Evolutionary conservation across 2,888 invertebrate species (phyloP), one percentile per base, ranked within the genome.

Genomic region (Euclidia mi): DNA sequence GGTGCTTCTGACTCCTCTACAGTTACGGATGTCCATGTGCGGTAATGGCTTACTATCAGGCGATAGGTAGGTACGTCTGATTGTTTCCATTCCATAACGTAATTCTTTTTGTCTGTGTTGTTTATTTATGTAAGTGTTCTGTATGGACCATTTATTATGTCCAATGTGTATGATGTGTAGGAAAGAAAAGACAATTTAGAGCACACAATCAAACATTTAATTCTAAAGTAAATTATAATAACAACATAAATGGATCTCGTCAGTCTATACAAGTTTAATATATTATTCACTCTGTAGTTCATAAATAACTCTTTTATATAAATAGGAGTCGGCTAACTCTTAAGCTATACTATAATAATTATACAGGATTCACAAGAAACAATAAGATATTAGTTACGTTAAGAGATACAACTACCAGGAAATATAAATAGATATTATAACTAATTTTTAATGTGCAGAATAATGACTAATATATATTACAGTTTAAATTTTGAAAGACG

Each of bases 141-240:
- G n/a, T n/a, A n/a, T n/a, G n/a, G n/a, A n/a, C n/a, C n/a, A n/a
- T n/a, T n/a, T n/a, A n/a, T n/a, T n/a, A n/a, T 6, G 10, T n/a
- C 2, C n/a, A n/a, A 2, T 9, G n/a, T 2, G 2, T 14, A n/a
- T 11, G 11, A 9, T 7, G 2, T 17, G 10, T 17, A 14, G 14
- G 34, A 55, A 59, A 63, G 51, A 40, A 34, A 66, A 75, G 28
- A 2, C 57, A 50, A 6, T 6, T 4, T 50, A 60, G 53, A 73
- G 75, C 84, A 84, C 84, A 82, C 84, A 77, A 76, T 71, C 71
- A 74, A 84, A 82, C 79, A 76, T 82, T 82, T 84, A 82, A 71
- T 84, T 78, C 77, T 81, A 77, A 82, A 81, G 75, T 77, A 79
- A 70, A 79, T 72, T 70, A 70, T 78, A 75, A 65, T 71, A 75